phyloP scores from a whole-genome alignment of 2,113 vertebrate species.

The Callospermophilus lateralis region DNA sequence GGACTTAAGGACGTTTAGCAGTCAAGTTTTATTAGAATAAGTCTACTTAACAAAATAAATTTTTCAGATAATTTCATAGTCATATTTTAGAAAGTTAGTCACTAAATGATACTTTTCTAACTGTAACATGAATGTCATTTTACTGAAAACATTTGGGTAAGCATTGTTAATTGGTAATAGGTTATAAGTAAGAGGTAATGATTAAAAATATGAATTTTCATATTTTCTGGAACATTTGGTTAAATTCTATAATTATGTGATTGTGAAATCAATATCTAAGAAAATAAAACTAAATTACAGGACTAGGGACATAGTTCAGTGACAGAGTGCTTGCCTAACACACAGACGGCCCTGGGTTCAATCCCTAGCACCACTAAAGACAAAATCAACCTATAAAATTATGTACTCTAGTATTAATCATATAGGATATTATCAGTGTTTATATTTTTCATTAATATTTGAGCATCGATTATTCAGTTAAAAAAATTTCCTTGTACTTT shows the following conservation, averaged over 20 bases:
- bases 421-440: background rate
- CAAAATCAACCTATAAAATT: too few relatives aligned
- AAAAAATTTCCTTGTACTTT: background rate
- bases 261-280: constrained; percentile 53
- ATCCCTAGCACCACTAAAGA: background rate
- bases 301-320: background rate
- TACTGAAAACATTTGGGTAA: background rate
- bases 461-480: background rate
- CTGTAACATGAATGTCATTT: constrained; percentile 34
- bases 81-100: constrained; percentile 42
- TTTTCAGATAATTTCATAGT: background rate
- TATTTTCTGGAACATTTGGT: background rate
- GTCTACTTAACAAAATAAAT: background rate
- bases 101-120: background rate
- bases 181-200: background rate
- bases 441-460: constrained; percentile 39
- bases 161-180: background rate
- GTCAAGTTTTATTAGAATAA: constrained; percentile 24
- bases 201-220: constrained; percentile 42
- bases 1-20: background rate
- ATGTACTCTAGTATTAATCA: background rate
- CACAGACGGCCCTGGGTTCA: background rate
- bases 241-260: background rate
- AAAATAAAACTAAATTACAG: constrained; percentile 18
- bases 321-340: background rate